Evolutionary conservation across 2,888 invertebrate genomes (phyloP).

Genomic region (Pterobdella sp.): DNA sequence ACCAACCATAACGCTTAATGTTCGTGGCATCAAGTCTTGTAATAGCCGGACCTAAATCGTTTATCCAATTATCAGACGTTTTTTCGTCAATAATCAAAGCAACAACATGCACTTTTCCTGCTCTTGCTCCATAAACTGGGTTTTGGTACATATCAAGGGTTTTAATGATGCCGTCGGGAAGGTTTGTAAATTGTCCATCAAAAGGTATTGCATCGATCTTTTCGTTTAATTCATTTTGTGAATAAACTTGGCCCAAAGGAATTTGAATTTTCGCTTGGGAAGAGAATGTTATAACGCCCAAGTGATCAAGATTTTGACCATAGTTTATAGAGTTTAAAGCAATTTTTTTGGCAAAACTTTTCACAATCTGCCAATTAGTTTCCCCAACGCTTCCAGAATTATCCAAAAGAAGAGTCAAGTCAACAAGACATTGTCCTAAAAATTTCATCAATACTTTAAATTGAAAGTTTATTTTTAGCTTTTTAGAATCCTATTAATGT

Average conservation of each 20-base stretch:
- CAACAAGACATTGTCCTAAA: slow-evolving; percentile 22
- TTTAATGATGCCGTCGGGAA: slow-evolving; percentile 6
- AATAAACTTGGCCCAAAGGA: slow-evolving; percentile 19
- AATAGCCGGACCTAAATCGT: neutral
- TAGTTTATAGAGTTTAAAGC: slow-evolving; percentile 18
- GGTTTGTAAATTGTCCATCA: slow-evolving; percentile 25
- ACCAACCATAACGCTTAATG: slow-evolving; percentile 21
- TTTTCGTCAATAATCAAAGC: slow-evolving; percentile 26
- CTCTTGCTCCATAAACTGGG: slow-evolving; percentile 18
- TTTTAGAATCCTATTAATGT: neutral
- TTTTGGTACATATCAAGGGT: slow-evolving; percentile 12
- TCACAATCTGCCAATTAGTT: slow-evolving; percentile 28
- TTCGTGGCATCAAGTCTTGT: neutral
- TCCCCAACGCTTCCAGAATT: slow-evolving; percentile 33
- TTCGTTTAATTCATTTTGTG: neutral
- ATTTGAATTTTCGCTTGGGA: slow-evolving; percentile 5
- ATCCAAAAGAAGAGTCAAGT: slow-evolving; percentile 24
- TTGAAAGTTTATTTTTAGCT: too few species aligned
- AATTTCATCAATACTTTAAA: neutral
- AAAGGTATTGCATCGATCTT: slow-evolving; percentile 26
- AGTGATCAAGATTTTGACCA: slow-evolving; percentile 27
- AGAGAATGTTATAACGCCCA: slow-evolving; percentile 31
- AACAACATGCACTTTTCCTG: slow-evolving; percentile 11
- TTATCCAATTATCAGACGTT: slow-evolving; percentile 10
- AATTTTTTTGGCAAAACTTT: slow-evolving; percentile 20